phyloP scores from a whole-genome alignment of 2,113 vertebrate genomes.

The Carlito syrichta region DNA sequence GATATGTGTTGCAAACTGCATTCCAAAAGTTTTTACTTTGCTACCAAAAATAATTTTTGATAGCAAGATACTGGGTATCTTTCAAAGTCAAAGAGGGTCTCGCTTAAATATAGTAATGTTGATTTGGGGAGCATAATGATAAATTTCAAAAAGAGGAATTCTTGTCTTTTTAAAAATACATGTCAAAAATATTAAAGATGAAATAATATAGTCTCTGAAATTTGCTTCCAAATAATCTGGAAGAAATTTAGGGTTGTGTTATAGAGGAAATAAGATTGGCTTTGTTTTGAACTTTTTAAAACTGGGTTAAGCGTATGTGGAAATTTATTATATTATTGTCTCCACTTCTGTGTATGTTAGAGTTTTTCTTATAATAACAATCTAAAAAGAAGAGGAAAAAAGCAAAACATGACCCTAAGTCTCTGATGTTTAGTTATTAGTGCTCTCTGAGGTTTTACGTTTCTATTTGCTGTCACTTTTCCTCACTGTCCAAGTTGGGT shows the following conservation, averaged over 20 bases:
- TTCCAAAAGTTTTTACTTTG: neutral
- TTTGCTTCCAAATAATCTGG: neutral
- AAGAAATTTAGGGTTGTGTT: neutral
- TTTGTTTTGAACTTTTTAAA: conserved; percentile 9
- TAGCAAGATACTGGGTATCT: neutral
- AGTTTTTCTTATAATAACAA: neutral
- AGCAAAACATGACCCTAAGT: neutral
- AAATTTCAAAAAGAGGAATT: neutral
- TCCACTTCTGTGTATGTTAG: neutral
- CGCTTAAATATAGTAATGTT: neutral
- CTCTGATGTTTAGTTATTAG: neutral
- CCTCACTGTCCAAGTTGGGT: neutral
- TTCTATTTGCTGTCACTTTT: neutral
- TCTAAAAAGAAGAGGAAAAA: neutral
- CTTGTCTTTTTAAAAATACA: neutral
- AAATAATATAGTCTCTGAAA: neutral
- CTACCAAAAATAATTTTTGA: neutral
- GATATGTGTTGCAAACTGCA: neutral
- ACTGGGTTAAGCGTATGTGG: neutral
- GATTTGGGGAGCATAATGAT: neutral
- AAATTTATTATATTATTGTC: neutral
- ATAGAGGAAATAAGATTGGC: neutral
- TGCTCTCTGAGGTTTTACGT: neutral
- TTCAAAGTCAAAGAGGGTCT: neutral
- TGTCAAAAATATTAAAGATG: neutral